A percentile compares a stretch with the other conserved stretches of the same genome.
Conservation (phyloP, 2,888 invertebrate species). For the Oscheius myriophilus region DNA sequence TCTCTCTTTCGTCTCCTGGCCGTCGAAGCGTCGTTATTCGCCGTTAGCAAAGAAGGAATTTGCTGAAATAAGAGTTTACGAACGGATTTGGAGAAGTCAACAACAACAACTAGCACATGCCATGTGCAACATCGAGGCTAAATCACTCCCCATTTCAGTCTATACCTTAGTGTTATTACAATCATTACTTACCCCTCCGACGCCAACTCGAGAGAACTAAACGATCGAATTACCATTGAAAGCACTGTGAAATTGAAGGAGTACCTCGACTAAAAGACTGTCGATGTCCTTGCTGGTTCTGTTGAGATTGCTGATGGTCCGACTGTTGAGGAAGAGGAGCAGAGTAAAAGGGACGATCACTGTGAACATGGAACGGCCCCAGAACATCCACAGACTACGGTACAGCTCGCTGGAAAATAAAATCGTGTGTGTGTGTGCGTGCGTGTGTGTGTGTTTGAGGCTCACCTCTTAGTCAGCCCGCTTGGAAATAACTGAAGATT, state of each 20-base stretch:
- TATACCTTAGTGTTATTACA: no score
- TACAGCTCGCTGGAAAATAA: conserved; percentile 37
- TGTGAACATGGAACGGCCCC: conserved; percentile 55
- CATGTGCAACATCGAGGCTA: no score
- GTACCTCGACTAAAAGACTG: conserved; percentile 43
- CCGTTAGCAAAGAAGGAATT: conserved; percentile 6
- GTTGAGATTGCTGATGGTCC: conserved; percentile 44
- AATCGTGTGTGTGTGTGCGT: not conserved
- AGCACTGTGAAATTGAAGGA: not conserved
- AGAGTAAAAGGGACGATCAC: conserved; percentile 58
- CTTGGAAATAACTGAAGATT: conserved; percentile 36
- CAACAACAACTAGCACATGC: no score
- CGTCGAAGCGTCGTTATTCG: conserved; percentile 40
- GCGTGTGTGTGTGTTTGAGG: no score
- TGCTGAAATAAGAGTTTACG: conserved; percentile 2
- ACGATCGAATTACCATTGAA: not conserved
- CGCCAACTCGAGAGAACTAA: conserved; percentile 20
- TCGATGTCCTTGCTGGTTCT: conserved; percentile 43
- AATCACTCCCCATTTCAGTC: no score
- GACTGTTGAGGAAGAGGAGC: conserved; percentile 49
- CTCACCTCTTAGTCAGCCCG: conserved; percentile 41
- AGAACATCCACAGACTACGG: conserved; percentile 57
- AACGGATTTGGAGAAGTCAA: no score
- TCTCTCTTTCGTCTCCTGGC: conserved; percentile 46
- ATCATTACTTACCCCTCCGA: conserved; percentile 15